Base-by-base conservation (phyloP, 2,113 vertebrate species). In the Acanthochromis polyacanthus region DNA sequence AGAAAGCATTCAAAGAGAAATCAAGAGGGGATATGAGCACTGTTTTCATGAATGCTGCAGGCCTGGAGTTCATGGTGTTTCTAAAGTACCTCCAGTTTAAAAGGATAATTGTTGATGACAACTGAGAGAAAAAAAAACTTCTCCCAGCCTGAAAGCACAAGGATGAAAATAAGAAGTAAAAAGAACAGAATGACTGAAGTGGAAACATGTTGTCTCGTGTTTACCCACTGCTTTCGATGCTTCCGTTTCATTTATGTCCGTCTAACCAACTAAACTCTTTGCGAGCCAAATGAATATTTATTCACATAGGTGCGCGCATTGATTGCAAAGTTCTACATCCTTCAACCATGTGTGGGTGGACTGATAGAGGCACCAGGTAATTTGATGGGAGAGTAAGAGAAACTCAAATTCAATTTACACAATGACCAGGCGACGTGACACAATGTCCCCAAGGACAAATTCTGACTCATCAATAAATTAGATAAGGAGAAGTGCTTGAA, bases 381-480 rank as follows among this genome's bases (percentile, higher is more conserved):
- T 91, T 85, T 70, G 61, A 83, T 81, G 71, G 63, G 8, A n/a
- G 57, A 69, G 46, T 64, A 65, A 60, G 53, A 82, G 61, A 86
- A 89, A 84, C 75, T 75, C 23, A 82, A 82, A 93, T 88, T 89
- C 23, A 85, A 92, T 91, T 84, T 86, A 85, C 62, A 73, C 87
- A 78, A 73, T 50, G 71, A 83, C 78, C 36, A 76, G 84, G 81
- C 80, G 60, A 56, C 6, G 20, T 70, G 71, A 80, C 58, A 74
- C 59, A 73, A 59, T 61, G 19, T 81, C 81, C 64, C 78, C 88
- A 92, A 89, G 91, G 93, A 92, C 91, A 92, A 90, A 86, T 43
- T 58, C 60, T 70, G 75, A 88, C 71, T 78, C 82, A 87, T 83
- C 81, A 45, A 40, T 82, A 87, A 84, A 89, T 87, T 45, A 88